Base-by-base conservation (phyloP, 1,140 invertebrate genomes). In the Holotrichia oblita region DNA sequence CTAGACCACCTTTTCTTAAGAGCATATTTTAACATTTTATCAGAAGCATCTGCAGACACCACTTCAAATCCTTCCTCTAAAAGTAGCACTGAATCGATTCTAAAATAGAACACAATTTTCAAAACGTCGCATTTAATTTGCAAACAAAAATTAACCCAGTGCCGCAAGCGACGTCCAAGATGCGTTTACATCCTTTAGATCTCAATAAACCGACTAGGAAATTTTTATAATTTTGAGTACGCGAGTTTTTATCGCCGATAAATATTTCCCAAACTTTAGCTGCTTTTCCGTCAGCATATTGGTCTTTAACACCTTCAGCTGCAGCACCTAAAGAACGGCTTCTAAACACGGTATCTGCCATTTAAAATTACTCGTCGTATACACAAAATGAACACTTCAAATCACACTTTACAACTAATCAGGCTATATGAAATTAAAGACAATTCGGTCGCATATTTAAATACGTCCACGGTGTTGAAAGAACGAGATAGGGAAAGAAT, bases 1-100 rank as follows among this genome's bases (percentile, higher is more conserved):
- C 94, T 90, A 44, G 93, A 91, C 95, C 96, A 97, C 72, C 95
- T 89, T 8, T 94, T 91, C 83, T 96, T 95, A 0, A 96, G 87
- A 0, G 96, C 96, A 83, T 96, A 93, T 84, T 97, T 97, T 74
- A 97, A 86, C 95, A 97, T 97, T 87, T 97, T 96, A 84, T 97
- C 96, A 0, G 95, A 96, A 0, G 95, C 95, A 88, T 97, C 96
- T 1, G 94, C 91, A 17, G 95, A 96, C 3, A 93, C 92, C 2
- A 97, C 91, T 74, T 94, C 90, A 84, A 96, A 97, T 0, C 95
- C 95, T 85, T 96, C 94, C 81, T 97, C 94, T 4, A 97, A 85
- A 9, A 97, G 87, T 93, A 97, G 93, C 79, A 96, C 92, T 0
- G 95, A 96, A 85, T 97, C 95, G 44, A 97, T 92, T 22, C 94